phyloP scores from a whole-genome alignment of 2,888 invertebrate genomes.

The Melipona beecheii region DNA sequence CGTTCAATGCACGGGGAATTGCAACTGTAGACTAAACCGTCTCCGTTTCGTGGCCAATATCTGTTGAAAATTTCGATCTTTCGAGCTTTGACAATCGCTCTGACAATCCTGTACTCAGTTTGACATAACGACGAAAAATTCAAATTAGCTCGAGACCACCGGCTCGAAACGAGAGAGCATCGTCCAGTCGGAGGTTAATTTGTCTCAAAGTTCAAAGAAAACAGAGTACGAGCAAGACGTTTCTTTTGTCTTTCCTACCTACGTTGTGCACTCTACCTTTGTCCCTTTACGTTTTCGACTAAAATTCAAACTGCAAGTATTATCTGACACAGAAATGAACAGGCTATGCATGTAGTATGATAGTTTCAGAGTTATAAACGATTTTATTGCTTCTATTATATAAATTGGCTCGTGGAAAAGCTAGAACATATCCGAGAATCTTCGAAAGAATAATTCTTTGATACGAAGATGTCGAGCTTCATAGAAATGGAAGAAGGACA shows the following conservation, averaged over 20 bases:
- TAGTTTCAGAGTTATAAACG: too few relatives aligned
- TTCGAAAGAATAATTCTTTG: too few relatives aligned
- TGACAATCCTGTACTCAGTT: background rate
- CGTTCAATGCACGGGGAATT: background rate
- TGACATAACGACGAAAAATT: background rate
- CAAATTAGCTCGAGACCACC: background rate
- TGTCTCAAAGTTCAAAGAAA: conserved; percentile 7
- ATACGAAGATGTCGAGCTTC: background rate
- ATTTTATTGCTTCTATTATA: background rate
- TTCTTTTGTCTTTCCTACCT: background rate
- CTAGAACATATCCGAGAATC: too few relatives aligned
- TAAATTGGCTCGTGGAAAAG: background rate
- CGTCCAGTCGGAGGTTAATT: conserved; percentile 24
- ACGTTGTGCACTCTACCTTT: background rate
- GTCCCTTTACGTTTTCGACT: too few relatives aligned
- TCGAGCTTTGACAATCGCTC: background rate
- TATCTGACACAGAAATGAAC: too few relatives aligned
- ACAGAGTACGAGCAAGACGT: background rate
- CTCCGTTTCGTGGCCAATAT: background rate
- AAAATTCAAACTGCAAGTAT: too few relatives aligned
- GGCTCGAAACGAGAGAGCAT: background rate
- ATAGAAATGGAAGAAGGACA: background rate
- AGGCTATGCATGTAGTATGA: too few relatives aligned
- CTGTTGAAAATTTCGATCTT: background rate
- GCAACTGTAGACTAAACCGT: background rate